Conservation (phyloP, 2,888 invertebrate genomes). For the Ornithoptera alexandrae region DNA sequence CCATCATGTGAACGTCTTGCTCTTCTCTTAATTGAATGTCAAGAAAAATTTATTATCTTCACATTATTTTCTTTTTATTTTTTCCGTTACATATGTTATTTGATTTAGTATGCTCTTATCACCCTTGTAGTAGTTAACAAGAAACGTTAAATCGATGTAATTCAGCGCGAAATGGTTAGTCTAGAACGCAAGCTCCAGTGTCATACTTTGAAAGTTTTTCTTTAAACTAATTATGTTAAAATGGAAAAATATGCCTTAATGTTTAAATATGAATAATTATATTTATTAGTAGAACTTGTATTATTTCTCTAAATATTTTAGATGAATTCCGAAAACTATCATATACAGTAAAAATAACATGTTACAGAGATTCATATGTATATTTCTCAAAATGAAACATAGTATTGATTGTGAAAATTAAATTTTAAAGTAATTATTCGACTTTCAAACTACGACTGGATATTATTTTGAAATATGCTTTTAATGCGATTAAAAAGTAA, state of each 20-base stretch:
- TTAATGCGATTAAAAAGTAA: conserved; percentile 46
- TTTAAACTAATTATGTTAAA: background rate
- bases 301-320: too few relatives aligned
- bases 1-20: too few relatives aligned
- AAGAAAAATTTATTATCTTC: too few relatives aligned
- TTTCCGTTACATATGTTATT: background rate
- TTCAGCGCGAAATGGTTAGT: background rate
- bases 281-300: background rate
- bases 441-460: background rate
- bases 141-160: background rate
- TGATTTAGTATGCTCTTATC: background rate
- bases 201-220: background rate
- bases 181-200: background rate
- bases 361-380: too few relatives aligned
- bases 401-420: background rate
- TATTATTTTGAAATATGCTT: background rate
- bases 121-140: background rate
- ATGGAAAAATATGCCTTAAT: background rate
- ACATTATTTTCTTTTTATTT: background rate
- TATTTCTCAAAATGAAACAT: background rate
- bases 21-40: too few relatives aligned
- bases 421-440: background rate
- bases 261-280: background rate
- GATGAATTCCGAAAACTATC: too few relatives aligned
- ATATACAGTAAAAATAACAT: too few relatives aligned